phyloP scores from a whole-genome alignment of 2,797 vertebrate species.

The Synanceia verrucosa region DNA sequence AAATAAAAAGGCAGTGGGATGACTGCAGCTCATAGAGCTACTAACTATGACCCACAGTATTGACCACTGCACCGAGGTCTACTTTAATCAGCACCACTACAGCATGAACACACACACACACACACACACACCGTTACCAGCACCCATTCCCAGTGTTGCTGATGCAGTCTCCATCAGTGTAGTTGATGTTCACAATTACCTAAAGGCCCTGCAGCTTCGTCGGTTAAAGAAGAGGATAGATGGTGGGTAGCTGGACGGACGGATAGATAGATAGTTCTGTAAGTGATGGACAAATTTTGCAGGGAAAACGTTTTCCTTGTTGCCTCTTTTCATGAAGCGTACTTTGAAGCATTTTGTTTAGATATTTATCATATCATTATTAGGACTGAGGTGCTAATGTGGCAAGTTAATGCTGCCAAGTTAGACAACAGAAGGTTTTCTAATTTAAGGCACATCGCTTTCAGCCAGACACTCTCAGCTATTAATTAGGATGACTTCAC shows the following conservation, averaged over 20 bases:
- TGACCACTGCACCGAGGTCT: constrained; percentile 27
- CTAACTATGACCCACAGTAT: constrained; percentile 43
- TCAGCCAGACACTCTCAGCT: constrained; percentile 57
- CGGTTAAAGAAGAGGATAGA: not conserved
- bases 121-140: not conserved
- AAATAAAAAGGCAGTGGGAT: constrained; percentile 20
- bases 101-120: not conserved
- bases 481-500: constrained; percentile 65
- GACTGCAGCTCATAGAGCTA: constrained; percentile 36
- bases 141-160: not conserved
- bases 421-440: constrained; percentile 56
- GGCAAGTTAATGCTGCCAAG: constrained; percentile 47
- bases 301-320: not conserved
- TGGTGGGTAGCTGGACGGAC: not conserved
- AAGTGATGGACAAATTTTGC: not conserved
- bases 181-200: constrained; percentile 3
- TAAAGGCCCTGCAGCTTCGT: not conserved
- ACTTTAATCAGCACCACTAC: constrained; percentile 20
- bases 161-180: constrained; percentile 9
- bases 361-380: constrained; percentile 37
- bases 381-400: constrained; percentile 37
- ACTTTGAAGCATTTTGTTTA: constrained; percentile 38
- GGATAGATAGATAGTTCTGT: not conserved
- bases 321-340: not conserved
- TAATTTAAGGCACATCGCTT: constrained; percentile 62